Percentiles rank a stretch among this genome's conserved stretches.
Conservation (phyloP, 2,797 vertebrate genomes). For the Gallinago solitaria region DNA sequence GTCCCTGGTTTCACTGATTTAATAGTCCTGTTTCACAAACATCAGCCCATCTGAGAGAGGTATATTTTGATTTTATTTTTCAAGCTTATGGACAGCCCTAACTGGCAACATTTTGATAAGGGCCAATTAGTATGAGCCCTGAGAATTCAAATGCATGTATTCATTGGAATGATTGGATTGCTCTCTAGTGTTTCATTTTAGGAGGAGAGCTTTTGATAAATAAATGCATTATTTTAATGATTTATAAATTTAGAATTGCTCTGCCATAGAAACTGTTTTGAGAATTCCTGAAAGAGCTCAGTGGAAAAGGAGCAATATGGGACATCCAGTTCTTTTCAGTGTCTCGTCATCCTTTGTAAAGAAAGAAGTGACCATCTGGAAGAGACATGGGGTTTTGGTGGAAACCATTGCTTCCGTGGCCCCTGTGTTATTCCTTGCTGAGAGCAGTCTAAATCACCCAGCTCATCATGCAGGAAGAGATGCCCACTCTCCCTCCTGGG, state of each 20-base stretch:
- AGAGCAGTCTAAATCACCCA: not conserved
- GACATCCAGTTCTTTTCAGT: not conserved
- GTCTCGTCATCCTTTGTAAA: not conserved
- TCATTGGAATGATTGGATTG: slow-evolving; percentile 26
- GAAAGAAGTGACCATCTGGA: not conserved
- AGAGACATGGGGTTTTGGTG: not conserved
- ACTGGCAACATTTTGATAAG: slow-evolving; percentile 10
- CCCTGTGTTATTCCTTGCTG: not conserved
- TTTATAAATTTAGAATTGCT: slow-evolving; percentile 30
- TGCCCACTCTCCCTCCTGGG: not conserved
- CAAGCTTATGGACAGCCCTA: slow-evolving; percentile 9
- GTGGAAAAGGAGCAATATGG: not conserved
- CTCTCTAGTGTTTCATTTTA: slow-evolving; percentile 44
- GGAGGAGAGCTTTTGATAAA: slow-evolving; percentile 38
- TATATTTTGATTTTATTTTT: slow-evolving; percentile 42
- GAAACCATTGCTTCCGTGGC: not conserved
- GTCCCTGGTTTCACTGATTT: slow-evolving; percentile 6
- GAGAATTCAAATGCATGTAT: slow-evolving; percentile 20
- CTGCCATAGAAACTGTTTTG: not conserved
- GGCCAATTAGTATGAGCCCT: not conserved
- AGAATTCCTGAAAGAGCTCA: not conserved
- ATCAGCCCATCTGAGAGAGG: not conserved
- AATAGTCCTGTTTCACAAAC: slow-evolving; percentile 47
- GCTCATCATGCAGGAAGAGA: not conserved
- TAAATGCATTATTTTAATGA: slow-evolving; percentile 49